Conservation (phyloP, 2,797 vertebrate genomes). For the Enteromius argenteus region DNA sequence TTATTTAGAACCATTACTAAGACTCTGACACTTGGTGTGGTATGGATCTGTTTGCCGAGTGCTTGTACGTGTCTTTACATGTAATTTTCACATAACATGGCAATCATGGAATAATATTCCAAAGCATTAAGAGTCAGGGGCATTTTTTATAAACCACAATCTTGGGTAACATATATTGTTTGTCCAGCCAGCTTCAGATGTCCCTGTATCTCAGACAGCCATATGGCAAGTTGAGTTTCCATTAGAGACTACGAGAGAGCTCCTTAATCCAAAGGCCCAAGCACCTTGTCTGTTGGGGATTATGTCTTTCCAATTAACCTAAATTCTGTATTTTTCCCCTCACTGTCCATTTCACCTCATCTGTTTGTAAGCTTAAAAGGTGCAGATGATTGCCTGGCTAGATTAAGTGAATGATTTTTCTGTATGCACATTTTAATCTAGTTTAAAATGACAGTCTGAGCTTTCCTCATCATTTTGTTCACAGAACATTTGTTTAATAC, state of each 20-base stretch:
- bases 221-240: constrained; percentile 62
- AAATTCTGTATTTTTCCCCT: constrained; percentile 55
- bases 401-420: constrained; percentile 36
- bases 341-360: constrained; percentile 54
- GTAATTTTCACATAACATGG: not conserved
- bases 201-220: constrained; percentile 46
- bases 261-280: constrained; percentile 65
- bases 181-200: constrained; percentile 17
- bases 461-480: constrained; percentile 4
- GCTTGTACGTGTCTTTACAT: not conserved
- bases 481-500: constrained; percentile 40
- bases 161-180: constrained; percentile 16
- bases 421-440: constrained; percentile 42
- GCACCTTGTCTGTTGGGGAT: constrained; percentile 64
- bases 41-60: constrained; percentile 5
- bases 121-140: not conserved
- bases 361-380: constrained; percentile 35
- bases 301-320: constrained; percentile 65
- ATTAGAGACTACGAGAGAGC: constrained; percentile 52
- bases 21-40: constrained; percentile 2
- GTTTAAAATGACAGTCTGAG: constrained; percentile 26
- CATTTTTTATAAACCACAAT: constrained; percentile 17
- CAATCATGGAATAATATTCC: not conserved
- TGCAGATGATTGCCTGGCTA: constrained; percentile 34
- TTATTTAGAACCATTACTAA: constrained; percentile 7